Conservation (phyloP, 92 coral and sea anemone species). For the Palythoa heliodiscus region DNA sequence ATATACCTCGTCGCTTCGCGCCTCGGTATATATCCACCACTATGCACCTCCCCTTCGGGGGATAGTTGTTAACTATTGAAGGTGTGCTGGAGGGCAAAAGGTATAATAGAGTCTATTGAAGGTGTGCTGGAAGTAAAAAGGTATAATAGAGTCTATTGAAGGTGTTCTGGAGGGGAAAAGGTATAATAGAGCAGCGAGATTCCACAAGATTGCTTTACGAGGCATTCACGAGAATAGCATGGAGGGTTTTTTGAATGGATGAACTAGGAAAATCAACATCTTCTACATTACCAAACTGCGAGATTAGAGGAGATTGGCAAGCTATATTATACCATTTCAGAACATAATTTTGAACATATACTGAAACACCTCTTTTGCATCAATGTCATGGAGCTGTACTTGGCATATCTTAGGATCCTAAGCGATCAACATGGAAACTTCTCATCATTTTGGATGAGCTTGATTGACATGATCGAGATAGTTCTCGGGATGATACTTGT, state of each 20-base stretch:
- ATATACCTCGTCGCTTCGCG: no score
- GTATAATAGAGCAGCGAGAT: not conserved
- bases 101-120: no score
- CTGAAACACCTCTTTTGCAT: not conserved
- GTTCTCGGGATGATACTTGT: slow-evolving; percentile 37
- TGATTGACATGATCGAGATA: slow-evolving; percentile 26
- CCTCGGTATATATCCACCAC: no score
- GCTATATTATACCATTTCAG: not conserved
- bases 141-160: no score
- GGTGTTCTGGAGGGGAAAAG: no score
- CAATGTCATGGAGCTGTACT: slow-evolving; percentile 4
- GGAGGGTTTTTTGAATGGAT: not conserved
- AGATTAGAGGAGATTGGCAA: slow-evolving; percentile 3
- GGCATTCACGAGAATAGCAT: slow-evolving; percentile 14
- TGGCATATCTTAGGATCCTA: slow-evolving; percentile 5
- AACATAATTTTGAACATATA: not conserved
- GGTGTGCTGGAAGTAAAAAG: no score
- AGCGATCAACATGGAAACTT: slow-evolving; percentile 23
- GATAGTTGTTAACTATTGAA: not conserved
- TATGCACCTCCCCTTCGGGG: no score
- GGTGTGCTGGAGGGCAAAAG: no score
- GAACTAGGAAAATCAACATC: not conserved
- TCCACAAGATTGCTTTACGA: slow-evolving; percentile 32
- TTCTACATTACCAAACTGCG: not conserved
- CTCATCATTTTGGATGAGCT: slow-evolving; percentile 30